A percentile compares a stretch with the other conserved stretches of the same genome.
phyloP scores from a whole-genome alignment of 1,140 invertebrate genomes.

The Drosophila nigromelanica region DNA sequence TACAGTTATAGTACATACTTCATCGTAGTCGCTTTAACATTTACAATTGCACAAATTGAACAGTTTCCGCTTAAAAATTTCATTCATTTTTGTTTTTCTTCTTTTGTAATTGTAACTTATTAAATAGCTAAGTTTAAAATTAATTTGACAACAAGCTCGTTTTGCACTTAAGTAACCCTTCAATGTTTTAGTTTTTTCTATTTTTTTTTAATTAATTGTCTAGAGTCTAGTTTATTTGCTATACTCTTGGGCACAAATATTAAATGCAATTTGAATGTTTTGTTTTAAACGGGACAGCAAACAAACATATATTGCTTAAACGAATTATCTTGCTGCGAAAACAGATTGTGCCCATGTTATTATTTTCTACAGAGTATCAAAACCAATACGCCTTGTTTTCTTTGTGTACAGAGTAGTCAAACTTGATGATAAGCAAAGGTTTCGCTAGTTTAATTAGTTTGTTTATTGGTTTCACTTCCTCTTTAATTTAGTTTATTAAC shows the following conservation, averaged over 20 bases:
- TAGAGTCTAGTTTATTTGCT: constrained; percentile 40
- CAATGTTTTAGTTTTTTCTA: constrained; percentile 37
- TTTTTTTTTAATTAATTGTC: constrained; percentile 29
- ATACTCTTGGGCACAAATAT: too few species aligned
- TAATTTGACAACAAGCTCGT: constrained; percentile 82
- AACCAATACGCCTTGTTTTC: background rate
- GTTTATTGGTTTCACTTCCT: constrained; percentile 29
- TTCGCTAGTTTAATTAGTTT: constrained; percentile 36
- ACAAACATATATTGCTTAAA: background rate
- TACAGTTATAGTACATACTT: constrained; percentile 12
- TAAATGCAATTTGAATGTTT: too few species aligned
- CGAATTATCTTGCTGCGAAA: background rate
- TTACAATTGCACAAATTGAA: constrained; percentile 18
- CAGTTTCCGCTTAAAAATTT: constrained; percentile 1
- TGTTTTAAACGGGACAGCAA: too few species aligned
- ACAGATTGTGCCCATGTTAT: too few species aligned
- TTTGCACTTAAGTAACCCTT: constrained; percentile 78
- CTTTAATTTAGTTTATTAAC: constrained; percentile 8
- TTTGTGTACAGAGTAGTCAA: constrained; percentile 15
- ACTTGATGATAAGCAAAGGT: constrained; percentile 32
- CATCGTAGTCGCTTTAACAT: background rate
- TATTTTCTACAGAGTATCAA: too few species aligned
- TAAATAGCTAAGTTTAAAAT: constrained; percentile 70
- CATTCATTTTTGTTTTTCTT: background rate
- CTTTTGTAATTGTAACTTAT: constrained; percentile 49